phyloP scores from a whole-genome alignment of 2,797 vertebrate genomes.

The Propithecus perrieri region DNA sequence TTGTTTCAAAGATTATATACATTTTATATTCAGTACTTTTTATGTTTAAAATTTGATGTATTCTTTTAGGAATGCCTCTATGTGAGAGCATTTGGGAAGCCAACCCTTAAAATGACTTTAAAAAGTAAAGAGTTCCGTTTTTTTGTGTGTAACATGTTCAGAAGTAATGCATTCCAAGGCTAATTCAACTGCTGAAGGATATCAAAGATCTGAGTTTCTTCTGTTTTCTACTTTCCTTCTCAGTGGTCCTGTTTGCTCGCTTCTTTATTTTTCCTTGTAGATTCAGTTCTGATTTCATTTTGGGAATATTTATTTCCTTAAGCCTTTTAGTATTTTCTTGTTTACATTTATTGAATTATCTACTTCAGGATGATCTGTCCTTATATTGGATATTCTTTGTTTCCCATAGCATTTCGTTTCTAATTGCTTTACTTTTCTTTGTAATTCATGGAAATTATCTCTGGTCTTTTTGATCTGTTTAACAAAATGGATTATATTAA shows the following conservation, averaged over 20 bases:
- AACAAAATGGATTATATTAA: neutral
- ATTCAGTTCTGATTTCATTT: neutral
- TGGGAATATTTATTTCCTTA: neutral
- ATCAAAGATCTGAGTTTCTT: neutral
- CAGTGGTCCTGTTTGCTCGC: neutral
- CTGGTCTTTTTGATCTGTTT: conserved; percentile 18
- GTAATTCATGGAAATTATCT: conserved; percentile 39
- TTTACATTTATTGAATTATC: neutral
- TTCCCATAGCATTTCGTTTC: conserved; percentile 14
- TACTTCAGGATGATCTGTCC: neutral
- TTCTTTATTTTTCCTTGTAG: neutral
- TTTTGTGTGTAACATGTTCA: neutral
- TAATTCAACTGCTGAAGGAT: neutral
- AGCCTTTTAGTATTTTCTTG: neutral
- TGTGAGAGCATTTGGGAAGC: neutral
- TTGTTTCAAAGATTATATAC: neutral
- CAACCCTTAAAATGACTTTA: neutral
- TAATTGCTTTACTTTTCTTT: neutral
- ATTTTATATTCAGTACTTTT: neutral
- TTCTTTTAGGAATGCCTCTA: neutral
- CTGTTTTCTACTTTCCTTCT: neutral
- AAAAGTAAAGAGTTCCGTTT: neutral
- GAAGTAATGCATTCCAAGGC: neutral
- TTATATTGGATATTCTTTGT: neutral
- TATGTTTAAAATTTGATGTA: neutral